Base-by-base conservation (phyloP, 2,113 vertebrate genomes). In the Eurypyga helias region DNA sequence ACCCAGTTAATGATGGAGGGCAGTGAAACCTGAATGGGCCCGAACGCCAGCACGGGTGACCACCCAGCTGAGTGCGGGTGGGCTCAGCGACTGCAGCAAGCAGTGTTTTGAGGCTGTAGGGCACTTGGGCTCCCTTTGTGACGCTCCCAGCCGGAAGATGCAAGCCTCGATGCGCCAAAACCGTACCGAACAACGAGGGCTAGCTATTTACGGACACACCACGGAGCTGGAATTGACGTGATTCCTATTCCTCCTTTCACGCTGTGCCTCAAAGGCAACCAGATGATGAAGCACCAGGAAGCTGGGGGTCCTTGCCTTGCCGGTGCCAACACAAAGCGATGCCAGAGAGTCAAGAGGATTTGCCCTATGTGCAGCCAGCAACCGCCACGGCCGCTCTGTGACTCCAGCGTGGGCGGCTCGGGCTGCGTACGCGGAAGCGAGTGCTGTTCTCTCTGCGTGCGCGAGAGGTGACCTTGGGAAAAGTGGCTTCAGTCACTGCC, bases 391-490 rank as follows among this genome's bases (percentile, higher is more conserved):
- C 64, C 38, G 65, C 46, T 5, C 64, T 28, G 46, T 0, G 11
- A 43, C 31, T 36, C 19, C 2, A 45, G 69, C 33, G 14, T 64
- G 65, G 76, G 87, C 28, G 25, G 61, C 78, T 80, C 43, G 7
- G 80, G 64, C 82, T 54, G 43, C 2, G 11, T 25, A 43, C 1
- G 21, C 12, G 25, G 82, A 71, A 83, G 61, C 11, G 6, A 85
- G 61, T 7, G 46, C 89, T 64, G 76, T 67, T 66, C 82, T 65
- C 75, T 71, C 36, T 0, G 12, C 7, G 65, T 17, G 9, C 48
- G 75, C 11, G 14, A 87, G 70, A 87, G 82, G 38, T 89, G 90
- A 97, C 95, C 96, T 97, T 97, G 96, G 93, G 72, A 73, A 71
- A 90, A 93, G 85, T 94, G 91, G 94, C 93, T 92, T 51, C 81